Percentiles rank a stretch among this genome's conserved stretches.
Evolutionary conservation across 2,888 invertebrate genomes (phyloP).

Genomic region (Venustoraphidia nigricollis): DNA sequence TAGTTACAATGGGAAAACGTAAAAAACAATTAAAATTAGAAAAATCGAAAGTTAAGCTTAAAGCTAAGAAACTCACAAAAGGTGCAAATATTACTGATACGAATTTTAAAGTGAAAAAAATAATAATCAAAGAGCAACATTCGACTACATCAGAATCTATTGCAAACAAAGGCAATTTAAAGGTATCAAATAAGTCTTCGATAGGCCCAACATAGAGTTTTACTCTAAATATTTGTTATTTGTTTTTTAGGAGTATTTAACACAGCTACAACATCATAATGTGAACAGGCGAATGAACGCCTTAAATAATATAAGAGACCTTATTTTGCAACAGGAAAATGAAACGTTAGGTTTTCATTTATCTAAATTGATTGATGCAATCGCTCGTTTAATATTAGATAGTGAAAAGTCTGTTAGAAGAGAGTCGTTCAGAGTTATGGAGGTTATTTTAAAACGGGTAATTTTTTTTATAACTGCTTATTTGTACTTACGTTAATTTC

Average conservation of each 20-base stretch:
- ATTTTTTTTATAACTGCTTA: constrained; percentile 11
- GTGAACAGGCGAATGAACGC: constrained; percentile 49
- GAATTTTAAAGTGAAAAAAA: constrained; percentile 77
- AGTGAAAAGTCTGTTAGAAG: constrained; percentile 45
- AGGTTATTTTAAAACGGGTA: constrained; percentile 26
- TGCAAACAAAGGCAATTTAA: too few relatives aligned
- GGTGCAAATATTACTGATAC: constrained; percentile 82
- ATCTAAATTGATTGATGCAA: constrained; percentile 48
- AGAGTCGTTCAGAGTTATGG: constrained; percentile 39
- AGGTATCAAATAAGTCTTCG: too few relatives aligned
- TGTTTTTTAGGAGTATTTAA: constrained; percentile 43
- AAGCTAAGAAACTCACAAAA: constrained; percentile 68
- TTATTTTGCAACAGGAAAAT: constrained; percentile 30
- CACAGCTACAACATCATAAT: constrained; percentile 61
- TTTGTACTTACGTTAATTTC: too few relatives aligned
- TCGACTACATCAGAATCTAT: constrained; percentile 46
- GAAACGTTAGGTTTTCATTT: constrained; percentile 41
- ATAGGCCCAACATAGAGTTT: too few relatives aligned
- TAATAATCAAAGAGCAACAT: constrained; percentile 68
- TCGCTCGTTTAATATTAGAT: constrained; percentile 55
- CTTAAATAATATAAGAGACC: constrained; percentile 40
- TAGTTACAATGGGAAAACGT: constrained; percentile 35
- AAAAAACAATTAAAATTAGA: constrained; percentile 68
- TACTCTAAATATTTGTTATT: background rate
- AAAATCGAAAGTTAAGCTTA: constrained; percentile 79